These are phyloP conservation scores for Isichthys henryi DNA, from an alignment of 2,113 vertebrate species.

Conservation along the genomic window DNA sequence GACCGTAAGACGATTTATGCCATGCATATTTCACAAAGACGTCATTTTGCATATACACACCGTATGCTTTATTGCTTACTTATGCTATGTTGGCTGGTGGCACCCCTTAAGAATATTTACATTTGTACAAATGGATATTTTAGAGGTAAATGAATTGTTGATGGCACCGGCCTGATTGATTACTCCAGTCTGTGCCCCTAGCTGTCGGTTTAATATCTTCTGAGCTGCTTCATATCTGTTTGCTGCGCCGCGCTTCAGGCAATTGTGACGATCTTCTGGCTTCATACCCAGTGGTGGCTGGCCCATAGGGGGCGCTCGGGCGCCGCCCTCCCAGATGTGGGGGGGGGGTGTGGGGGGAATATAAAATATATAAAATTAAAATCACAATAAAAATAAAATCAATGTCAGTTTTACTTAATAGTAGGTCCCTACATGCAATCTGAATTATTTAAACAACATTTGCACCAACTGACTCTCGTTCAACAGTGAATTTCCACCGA, in stretches of 20 bases:
- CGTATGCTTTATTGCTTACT: not conserved
- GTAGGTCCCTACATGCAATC: too few relatives aligned
- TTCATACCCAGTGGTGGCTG: not conserved
- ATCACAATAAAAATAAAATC: too few relatives aligned
- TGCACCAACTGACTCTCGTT: too few relatives aligned
- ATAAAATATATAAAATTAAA: too few relatives aligned
- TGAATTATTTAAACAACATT: too few relatives aligned
- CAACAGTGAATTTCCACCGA: too few relatives aligned
- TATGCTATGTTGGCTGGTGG: not conserved
- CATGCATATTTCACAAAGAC: not conserved
- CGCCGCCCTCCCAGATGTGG: too few relatives aligned
- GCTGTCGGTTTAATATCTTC: not conserved
- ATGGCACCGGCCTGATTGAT: not conserved
- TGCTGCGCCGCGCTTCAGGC: not conserved
- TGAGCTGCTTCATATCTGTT: not conserved
- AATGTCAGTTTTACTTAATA: too few relatives aligned
- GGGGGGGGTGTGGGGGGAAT: too few relatives aligned
- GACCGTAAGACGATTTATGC: not conserved
- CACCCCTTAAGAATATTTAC: not conserved
- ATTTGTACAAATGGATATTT: not conserved
- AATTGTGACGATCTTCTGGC: not conserved
- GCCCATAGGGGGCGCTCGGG: too few relatives aligned
- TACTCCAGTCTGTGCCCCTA: not conserved
- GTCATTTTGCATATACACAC: not conserved
- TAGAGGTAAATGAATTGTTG: not conserved